A percentile compares a stretch with the other conserved stretches of the same genome.
phyloP scores from a whole-genome alignment of 2,797 vertebrate species.

The Atherinosoma microstoma region DNA sequence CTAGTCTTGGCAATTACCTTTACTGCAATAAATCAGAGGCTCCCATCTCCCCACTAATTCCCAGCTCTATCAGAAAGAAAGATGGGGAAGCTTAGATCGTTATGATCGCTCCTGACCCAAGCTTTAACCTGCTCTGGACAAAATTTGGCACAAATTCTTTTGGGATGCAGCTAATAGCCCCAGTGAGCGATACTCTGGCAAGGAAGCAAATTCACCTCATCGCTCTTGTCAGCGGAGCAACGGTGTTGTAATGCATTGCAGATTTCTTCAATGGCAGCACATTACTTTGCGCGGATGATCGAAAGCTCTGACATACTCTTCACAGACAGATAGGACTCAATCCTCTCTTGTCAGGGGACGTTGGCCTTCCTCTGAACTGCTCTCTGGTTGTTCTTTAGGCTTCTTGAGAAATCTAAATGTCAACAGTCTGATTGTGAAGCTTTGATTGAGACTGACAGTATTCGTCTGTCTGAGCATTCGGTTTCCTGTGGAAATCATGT shows the following conservation, averaged over 20 bases:
- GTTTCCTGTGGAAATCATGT: slow-evolving; percentile 28
- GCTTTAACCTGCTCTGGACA: slow-evolving; percentile 30
- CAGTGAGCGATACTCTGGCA: slow-evolving; percentile 42
- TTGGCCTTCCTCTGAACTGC: slow-evolving; percentile 21
- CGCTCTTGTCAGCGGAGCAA: slow-evolving; percentile 18
- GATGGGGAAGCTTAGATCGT: slow-evolving; percentile 27
- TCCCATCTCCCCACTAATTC: slow-evolving; percentile 22
- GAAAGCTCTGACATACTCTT: slow-evolving; percentile 35
- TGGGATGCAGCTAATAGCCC: slow-evolving; percentile 45
- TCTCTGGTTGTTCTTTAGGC: slow-evolving; percentile 3
- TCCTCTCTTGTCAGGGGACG: slow-evolving; percentile 18
- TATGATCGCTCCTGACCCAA: slow-evolving; percentile 23
- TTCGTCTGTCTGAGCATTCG: slow-evolving; percentile 36
- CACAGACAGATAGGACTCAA: slow-evolving; percentile 27
- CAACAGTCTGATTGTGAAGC: slow-evolving; percentile 32
- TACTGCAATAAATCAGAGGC: slow-evolving; percentile 49
- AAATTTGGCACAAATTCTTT: slow-evolving; percentile 43
- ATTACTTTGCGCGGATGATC: slow-evolving; percentile 17
- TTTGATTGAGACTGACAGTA: slow-evolving; percentile 42
- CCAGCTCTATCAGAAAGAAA: slow-evolving; percentile 41
- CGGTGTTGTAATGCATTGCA: slow-evolving; percentile 13
- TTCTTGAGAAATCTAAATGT: slow-evolving; percentile 38
- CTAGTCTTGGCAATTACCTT: slow-evolving; percentile 46
- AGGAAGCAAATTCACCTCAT: slow-evolving; percentile 32
- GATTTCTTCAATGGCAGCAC: slow-evolving; percentile 22